Conservation (phyloP, 2,113 vertebrate species). For the Rhea pennata region DNA sequence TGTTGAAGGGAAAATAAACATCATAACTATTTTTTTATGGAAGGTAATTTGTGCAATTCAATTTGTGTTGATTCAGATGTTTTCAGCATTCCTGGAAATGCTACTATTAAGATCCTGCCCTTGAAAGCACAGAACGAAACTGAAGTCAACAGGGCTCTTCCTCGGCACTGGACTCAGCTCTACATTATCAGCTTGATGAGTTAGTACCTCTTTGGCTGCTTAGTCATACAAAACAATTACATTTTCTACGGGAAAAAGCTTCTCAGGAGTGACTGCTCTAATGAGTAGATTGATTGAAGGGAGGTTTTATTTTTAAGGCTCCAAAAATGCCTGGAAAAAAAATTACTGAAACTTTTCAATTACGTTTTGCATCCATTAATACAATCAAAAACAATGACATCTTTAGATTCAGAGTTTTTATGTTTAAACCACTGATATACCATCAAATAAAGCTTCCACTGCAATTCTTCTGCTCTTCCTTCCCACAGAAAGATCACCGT, state of each 20-base stretch:
- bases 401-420: background rate
- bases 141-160: background rate
- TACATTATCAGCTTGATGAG: background rate
- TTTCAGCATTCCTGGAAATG: background rate
- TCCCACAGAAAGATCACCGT: background rate
- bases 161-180: background rate
- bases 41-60: conserved; percentile 24
- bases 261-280: background rate
- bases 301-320: background rate
- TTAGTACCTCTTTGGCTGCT: background rate
- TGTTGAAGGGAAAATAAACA: conserved; percentile 25
- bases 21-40: background rate
- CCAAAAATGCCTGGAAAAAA: background rate
- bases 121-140: background rate
- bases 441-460: background rate
- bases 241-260: background rate
- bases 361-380: background rate
- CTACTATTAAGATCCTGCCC: background rate
- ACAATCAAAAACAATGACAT: background rate
- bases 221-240: background rate
- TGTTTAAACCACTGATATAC: background rate
- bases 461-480: background rate
- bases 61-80: background rate
- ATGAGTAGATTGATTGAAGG: background rate
- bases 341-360: background rate